Evolutionary conservation across 2,113 vertebrate genomes (phyloP), one percentile per base, ranked within the genome.

Genomic region (Rallus limicola): DNA sequence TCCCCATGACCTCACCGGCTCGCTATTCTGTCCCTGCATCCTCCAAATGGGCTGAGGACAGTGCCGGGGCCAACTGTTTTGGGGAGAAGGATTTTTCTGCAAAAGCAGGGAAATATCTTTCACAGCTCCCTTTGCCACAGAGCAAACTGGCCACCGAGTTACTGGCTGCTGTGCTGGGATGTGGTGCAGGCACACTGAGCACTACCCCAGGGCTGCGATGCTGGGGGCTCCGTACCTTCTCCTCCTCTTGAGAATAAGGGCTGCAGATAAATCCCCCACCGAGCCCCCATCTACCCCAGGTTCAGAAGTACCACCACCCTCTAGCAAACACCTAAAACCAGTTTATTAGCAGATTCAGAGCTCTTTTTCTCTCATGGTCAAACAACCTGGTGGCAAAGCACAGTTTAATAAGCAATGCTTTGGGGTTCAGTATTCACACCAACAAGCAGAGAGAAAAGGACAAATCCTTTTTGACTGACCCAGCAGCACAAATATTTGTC

Each of bases 1-100:
- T 97, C 97, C 91, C 97, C 94, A 97, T 98, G 98, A 98, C 95
- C 97, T 98, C 98, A 98, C 88, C 87, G 81, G 95, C 97, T 91
- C 76, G 38, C 97, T 96, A 97, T 96, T 95, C 96, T 95, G 93
- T 97, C 97, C 96, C 96, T 96, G 87, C 89, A 94, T 95, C 96
- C 97, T 97, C 90, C 24, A 18, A 96, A 77, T 46, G 24, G 81
- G 70, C 94, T 86, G 90, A 96, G 95, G 96, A 93, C 82, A 92
- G 50, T 14, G 55, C 63, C 3, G 4, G 86, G 75, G 93, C 84
- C 23, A 42, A 90, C n/a, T 1, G 28, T 86, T 79, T 10, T 26
- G 28, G 63, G 86, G 67, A 72, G 74, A 38, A 42, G 55, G 31
- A 42, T 62, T 88, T 92, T 74, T 65, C 65, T 75, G 65, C 48